A percentile compares a stretch with the other conserved stretches of the same genome.
phyloP scores from a whole-genome alignment of 2,113 vertebrate species.

The Tilapia sparmanii region DNA sequence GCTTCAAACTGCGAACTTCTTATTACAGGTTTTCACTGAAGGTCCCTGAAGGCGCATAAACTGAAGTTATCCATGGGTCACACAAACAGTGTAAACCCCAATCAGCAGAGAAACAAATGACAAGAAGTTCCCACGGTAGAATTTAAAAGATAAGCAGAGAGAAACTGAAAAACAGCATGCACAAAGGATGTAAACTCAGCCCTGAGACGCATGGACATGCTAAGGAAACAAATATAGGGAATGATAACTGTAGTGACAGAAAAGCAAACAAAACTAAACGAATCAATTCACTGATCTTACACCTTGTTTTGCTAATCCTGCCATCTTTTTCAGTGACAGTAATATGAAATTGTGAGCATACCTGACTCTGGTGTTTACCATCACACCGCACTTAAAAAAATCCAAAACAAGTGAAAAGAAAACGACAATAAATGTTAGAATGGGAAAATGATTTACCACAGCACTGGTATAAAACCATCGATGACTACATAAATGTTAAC shows the following conservation, averaged over 20 bases:
- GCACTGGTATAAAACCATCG: neutral
- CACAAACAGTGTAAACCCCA: neutral
- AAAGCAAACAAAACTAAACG: neutral
- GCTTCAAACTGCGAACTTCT: conserved; percentile 10
- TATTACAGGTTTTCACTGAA: conserved; percentile 32
- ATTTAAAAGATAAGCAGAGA: neutral
- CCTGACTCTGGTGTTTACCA: neutral
- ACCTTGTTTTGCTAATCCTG: neutral
- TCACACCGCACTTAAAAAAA: neutral
- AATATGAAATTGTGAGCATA: neutral
- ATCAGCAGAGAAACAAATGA: neutral
- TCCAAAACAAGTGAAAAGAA: neutral
- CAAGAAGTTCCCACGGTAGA: neutral
- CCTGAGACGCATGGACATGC: neutral
- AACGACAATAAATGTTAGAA: neutral
- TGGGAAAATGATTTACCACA: neutral
- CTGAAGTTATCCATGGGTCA: neutral
- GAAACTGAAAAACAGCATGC: neutral
- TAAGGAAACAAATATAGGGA: neutral
- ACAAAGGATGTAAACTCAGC: neutral
- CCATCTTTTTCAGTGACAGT: neutral
- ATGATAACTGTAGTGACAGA: neutral
- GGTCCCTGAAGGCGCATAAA: conserved; percentile 21
- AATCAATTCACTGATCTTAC: neutral
- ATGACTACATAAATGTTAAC: neutral